Conservation (phyloP, 2,888 invertebrate species). For the Schizaphis graminum region DNA sequence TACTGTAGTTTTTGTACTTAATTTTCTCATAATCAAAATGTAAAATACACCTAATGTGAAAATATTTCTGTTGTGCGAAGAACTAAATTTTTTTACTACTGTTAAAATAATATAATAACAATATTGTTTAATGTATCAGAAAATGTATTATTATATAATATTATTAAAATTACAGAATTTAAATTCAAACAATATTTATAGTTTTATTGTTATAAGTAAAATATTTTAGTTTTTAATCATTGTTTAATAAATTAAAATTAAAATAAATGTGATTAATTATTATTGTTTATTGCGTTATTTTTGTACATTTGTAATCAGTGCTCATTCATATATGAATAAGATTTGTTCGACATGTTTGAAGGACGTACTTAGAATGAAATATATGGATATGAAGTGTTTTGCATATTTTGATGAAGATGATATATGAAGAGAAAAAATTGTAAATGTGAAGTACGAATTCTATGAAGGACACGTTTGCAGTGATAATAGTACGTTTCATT, state of each 20-base stretch:
- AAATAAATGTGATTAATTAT: not conserved
- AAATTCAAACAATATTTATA: not conserved
- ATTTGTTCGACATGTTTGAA: slow-evolving; percentile 7
- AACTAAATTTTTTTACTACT: not conserved
- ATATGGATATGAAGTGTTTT: slow-evolving; percentile 33
- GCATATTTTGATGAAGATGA: slow-evolving; percentile 46
- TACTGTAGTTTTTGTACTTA: not conserved
- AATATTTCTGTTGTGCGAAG: not conserved
- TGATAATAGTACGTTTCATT: slow-evolving; percentile 51
- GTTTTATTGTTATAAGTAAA: not conserved
- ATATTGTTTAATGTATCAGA: not conserved
- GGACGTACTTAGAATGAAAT: not conserved
- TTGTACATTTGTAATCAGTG: slow-evolving; percentile 11
- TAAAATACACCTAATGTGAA: not conserved
- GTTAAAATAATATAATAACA: not conserved
- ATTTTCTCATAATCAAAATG: not conserved
- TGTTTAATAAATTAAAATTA: not conserved
- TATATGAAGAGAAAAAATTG: slow-evolving; percentile 27
- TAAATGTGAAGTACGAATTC: slow-evolving; percentile 34
- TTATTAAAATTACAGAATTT: not conserved
- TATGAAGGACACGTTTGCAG: slow-evolving; percentile 20
- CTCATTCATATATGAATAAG: not conserved
- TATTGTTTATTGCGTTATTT: not conserved
- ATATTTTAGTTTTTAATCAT: not conserved
- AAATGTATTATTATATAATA: not conserved